phyloP scores from a whole-genome alignment of 2,888 invertebrate genomes.

The Vandiemenella viatica region DNA sequence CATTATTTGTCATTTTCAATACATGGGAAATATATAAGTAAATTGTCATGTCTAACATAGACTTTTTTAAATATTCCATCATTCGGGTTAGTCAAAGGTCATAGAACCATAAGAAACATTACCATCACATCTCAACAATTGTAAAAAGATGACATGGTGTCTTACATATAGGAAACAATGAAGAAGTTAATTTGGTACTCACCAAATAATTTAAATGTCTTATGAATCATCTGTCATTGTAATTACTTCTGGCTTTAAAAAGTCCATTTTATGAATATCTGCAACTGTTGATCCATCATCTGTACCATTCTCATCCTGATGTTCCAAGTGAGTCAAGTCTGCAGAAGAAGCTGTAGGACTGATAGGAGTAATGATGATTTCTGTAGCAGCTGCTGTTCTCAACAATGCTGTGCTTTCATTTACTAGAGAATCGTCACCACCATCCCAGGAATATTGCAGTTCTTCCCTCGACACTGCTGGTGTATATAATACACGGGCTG shows the following conservation, averaged over 20 bases:
- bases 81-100: too few species aligned
- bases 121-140: too few species aligned
- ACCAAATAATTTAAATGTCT: conserved; percentile 7
- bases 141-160: too few species aligned
- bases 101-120: too few species aligned
- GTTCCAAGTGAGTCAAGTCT: conserved; percentile 8
- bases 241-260: conserved; percentile 12
- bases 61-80: too few species aligned
- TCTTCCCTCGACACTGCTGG: conserved; percentile 1
- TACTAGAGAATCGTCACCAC: conserved; percentile 4
- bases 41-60: too few species aligned
- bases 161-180: too few species aligned
- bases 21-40: too few species aligned
- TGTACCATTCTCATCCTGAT: conserved; percentile 3
- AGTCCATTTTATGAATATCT: conserved; percentile 14
- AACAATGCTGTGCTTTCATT: conserved; percentile 39
- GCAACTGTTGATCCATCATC: conserved; percentile 8
- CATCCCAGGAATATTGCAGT: conserved; percentile 5
- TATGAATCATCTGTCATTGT: conserved; percentile 6
- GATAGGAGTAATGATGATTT: conserved; percentile 29
- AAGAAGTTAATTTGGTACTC: too few species aligned
- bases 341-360: conserved; percentile 9
- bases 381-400: conserved; percentile 32
- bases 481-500: too few species aligned
- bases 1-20: too few species aligned